A percentile compares a stretch with the other conserved stretches of the same genome.
phyloP scores from a whole-genome alignment of 1,140 invertebrate species.

The Neodiprion fabricii region DNA sequence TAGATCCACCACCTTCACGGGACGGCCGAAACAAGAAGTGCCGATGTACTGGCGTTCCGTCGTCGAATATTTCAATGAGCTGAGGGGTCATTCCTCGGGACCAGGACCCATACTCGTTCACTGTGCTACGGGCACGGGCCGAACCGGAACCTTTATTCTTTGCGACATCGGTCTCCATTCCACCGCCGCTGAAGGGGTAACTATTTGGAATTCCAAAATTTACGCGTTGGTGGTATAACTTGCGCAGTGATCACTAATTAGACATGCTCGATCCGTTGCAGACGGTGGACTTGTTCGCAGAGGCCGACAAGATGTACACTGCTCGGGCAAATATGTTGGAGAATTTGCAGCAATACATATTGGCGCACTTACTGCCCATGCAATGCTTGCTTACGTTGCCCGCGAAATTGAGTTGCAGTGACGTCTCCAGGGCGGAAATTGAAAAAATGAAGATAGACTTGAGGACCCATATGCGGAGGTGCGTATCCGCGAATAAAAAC shows the following conservation, averaged over 20 bases:
- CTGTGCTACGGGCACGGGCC: conserved; percentile 75
- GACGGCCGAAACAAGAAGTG: conserved; percentile 97
- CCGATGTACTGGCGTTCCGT: conserved; percentile 75
- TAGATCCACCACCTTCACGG: conserved; percentile 96
- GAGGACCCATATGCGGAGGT: conserved; percentile 34
- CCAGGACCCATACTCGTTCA: conserved; percentile 87
- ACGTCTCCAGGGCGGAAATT: conserved; percentile 31
- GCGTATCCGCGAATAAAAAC: not conserved
- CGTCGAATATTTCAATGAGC: conserved; percentile 71
- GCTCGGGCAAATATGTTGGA: conserved; percentile 50
- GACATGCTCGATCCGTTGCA: conserved; percentile 11
- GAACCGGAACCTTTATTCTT: conserved; percentile 74
- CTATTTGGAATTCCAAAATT: not conserved
- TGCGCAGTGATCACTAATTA: not conserved
- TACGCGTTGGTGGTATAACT: not conserved
- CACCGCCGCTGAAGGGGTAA: not conserved
- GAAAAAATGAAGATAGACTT: conserved; percentile 36
- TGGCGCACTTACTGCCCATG: conserved; percentile 43
- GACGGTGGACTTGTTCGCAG: conserved; percentile 40
- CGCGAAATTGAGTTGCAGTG: conserved; percentile 38
- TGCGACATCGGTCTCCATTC: conserved; percentile 42
- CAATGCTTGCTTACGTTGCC: conserved; percentile 41
- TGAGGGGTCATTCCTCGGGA: conserved; percentile 73
- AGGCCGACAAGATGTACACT: conserved; percentile 32
- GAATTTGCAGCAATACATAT: conserved; percentile 47